Percentiles rank a stretch among this genome's conserved stretches.
phyloP scores from a whole-genome alignment of 2,888 invertebrate genomes.

The Ichneumoninae sp. region DNA sequence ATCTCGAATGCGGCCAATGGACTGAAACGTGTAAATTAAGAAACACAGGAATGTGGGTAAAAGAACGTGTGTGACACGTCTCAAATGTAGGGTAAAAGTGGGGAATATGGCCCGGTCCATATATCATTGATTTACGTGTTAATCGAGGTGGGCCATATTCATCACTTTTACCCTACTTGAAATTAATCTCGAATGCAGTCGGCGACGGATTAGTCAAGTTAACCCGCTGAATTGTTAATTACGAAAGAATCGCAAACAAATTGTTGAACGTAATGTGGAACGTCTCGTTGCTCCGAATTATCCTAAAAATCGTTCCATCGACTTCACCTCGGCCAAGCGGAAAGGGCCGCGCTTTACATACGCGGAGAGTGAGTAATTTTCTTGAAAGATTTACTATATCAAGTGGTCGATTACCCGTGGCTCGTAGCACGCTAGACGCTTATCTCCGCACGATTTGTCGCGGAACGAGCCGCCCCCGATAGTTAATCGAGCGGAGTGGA shows the following conservation, averaged over 20 bases:
- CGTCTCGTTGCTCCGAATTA: not conserved
- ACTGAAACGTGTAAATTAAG: no score
- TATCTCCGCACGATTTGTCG: constrained; percentile 60
- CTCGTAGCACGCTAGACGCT: constrained; percentile 35
- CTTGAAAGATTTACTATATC: constrained; percentile 45
- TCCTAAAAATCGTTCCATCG: not conserved
- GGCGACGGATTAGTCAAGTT: no score
- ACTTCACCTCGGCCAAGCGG: not conserved
- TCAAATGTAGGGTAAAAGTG: no score
- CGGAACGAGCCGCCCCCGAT: constrained; percentile 53
- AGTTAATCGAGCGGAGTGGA: constrained; percentile 68
- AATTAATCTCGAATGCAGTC: no score
- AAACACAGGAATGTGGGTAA: no score
- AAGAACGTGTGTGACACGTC: no score
- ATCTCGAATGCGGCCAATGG: no score
- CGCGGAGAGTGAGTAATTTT: constrained; percentile 42
- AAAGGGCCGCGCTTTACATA: not conserved
- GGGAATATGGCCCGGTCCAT: no score
- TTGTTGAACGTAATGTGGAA: not conserved
- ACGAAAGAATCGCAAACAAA: constrained; percentile 14
- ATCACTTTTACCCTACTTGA: no score
- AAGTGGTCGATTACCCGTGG: constrained; percentile 54
- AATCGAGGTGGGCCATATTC: no score
- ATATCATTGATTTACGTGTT: no score
- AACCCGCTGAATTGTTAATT: constrained; percentile 6